Evolutionary conservation across 1,140 invertebrate genomes (phyloP), one percentile per base, ranked within the genome.

Genomic region (Drosophila neocordata): DNA sequence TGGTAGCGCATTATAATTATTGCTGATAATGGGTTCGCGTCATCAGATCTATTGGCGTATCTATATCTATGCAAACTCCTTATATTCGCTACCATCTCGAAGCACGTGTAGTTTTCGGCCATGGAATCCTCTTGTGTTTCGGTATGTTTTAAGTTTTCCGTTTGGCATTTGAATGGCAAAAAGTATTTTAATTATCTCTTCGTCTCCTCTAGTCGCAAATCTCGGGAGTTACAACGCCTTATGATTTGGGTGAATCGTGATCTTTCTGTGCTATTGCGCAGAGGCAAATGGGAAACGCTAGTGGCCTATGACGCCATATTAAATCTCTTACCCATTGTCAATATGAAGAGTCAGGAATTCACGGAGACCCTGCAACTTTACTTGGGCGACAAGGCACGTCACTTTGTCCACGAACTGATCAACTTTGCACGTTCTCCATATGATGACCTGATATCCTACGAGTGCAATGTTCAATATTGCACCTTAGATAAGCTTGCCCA

Each of bases 321-420:
- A 9, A 52, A 44, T 1, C 41, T 85, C 38, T 37, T 85, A 6
- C 15, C 79, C 4, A 9, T 0, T 8, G 69, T 0, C 1, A 48
- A 6, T 9, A 48, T 48, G 41, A 48, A 59, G 37, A 12, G 66
- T 82, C 44, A 34, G 15, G 37, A 66, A 31, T 85, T 85, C 12
- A n/a, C 5, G 1, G 5, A 6, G 1, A 2, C 51, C 0, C 73
- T 96, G 13, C 77, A 89, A 0, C 80, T 92, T 1, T 94, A 94
- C 78, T 34, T 91, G 9, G 93, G 93, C 1, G 75, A 90, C 13
- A 92, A 94, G 60, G 95, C 95, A 0, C 92, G 94, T 51, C 96
- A 97, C 84, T 99, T 99, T 92, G 92, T 97, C 41, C 97, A 98
- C 80, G 98, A 99, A 90, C 94, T 99, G 71, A 95, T 95, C 69